Evolutionary conservation across 2,888 invertebrate genomes (phyloP).

Genomic region (Cynaeus angustus): DNA sequence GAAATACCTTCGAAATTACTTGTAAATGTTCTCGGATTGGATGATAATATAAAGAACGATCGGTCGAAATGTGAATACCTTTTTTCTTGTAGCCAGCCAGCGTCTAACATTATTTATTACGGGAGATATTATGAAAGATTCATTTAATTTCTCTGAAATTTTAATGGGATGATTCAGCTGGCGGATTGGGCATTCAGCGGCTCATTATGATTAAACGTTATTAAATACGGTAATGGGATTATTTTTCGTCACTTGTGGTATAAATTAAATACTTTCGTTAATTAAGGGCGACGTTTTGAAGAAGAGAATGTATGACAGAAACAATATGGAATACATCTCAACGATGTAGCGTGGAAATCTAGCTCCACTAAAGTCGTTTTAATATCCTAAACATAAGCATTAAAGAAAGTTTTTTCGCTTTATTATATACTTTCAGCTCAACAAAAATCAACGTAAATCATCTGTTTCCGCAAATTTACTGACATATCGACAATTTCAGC

Average conservation of each 20-base stretch:
- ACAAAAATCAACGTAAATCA: not conserved
- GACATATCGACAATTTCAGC: not conserved
- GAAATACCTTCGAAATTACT: conserved; percentile 56
- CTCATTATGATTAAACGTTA: conserved; percentile 18
- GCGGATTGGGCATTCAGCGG: conserved; percentile 1
- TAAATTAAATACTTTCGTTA: conserved; percentile 22
- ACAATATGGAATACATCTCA: no score
- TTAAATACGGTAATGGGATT: conserved; percentile 23
- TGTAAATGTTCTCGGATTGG: conserved; percentile 54
- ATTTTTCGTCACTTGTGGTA: conserved; percentile 8
- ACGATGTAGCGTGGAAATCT: no score
- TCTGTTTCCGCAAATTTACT: not conserved
- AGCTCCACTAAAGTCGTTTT: no score
- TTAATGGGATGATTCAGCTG: conserved; percentile 42
- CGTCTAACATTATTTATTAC: conserved; percentile 53
- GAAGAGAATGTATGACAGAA: no score
- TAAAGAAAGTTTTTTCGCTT: no score
- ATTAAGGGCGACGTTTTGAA: conserved; percentile 9
- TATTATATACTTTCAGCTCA: no score
- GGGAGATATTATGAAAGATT: conserved; percentile 54
- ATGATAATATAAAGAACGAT: conserved; percentile 48
- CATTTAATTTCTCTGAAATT: conserved; percentile 54
- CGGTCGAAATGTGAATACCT: conserved; percentile 16
- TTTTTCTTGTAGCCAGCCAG: conserved; percentile 18
- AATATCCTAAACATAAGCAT: no score